A percentile compares a stretch with the other conserved stretches of the same genome.
Evolutionary conservation across 2,888 invertebrate genomes (phyloP).

Genomic region (Piscicola geometra): DNA sequence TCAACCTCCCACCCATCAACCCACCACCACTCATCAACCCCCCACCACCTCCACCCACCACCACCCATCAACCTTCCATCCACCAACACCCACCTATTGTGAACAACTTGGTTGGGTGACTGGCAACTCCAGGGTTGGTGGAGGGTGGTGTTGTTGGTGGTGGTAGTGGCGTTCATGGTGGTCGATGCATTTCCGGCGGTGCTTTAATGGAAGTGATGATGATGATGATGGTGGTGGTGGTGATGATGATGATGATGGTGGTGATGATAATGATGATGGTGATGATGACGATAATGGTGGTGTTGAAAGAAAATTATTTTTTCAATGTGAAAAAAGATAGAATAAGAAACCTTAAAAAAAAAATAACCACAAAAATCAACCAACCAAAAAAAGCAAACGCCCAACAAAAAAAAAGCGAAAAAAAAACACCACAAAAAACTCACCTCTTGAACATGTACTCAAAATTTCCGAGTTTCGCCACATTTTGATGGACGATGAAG

Average conservation of each 20-base stretch:
- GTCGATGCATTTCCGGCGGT: not conserved
- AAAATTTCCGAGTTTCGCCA: conserved; percentile 57
- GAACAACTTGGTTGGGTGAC: too few species aligned
- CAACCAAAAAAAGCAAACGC: too few species aligned
- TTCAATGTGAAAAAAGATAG: too few species aligned
- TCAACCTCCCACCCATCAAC: too few species aligned
- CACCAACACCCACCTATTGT: too few species aligned
- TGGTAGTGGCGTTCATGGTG: conserved; percentile 8
- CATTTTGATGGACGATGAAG: conserved; percentile 51
- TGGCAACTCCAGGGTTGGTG: not conserved
- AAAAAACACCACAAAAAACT: conserved; percentile 25
- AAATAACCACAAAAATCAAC: too few species aligned
- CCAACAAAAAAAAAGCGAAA: too few species aligned
- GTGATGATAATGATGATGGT: conserved; percentile 38
- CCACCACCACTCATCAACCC: too few species aligned
- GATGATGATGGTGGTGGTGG: not conserved
- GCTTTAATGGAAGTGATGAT: not conserved
- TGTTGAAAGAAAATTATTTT: too few species aligned
- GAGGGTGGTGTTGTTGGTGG: not conserved
- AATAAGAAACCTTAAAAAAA: too few species aligned
- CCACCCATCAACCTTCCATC: too few species aligned
- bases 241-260: conserved; percentile 38
- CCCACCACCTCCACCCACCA: too few species aligned
- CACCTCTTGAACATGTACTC: conserved; percentile 55
- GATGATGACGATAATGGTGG: conserved; percentile 39